These are phyloP conservation scores for Habrosyne pyritoides DNA, from an alignment of 2,888 invertebrate species.

Conservation along the genomic window DNA sequence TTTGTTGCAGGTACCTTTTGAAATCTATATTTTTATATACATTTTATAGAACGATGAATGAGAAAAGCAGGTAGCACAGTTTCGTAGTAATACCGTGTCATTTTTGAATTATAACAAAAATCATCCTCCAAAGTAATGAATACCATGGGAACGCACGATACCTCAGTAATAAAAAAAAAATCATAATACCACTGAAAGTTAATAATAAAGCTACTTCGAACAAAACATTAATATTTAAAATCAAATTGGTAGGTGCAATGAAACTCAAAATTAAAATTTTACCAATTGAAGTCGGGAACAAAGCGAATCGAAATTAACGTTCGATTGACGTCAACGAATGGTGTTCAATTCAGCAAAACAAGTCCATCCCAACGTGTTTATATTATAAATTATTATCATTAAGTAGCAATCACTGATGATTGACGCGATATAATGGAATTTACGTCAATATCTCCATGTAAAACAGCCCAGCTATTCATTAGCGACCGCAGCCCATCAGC, in stretches of 20 bases:
- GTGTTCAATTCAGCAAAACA: constrained; percentile 26
- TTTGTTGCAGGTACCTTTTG: too few relatives aligned
- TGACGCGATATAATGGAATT: constrained; percentile 5
- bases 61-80: too few relatives aligned
- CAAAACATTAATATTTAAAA: constrained; percentile 7
- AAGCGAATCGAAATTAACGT: constrained; percentile 26
- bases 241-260: background rate
- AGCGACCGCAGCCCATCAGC: background rate
- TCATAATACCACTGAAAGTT: background rate
- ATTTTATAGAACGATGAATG: background rate
- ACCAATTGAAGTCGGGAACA: constrained; percentile 16
- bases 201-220: background rate
- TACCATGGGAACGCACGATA: too few relatives aligned
- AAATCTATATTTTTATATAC: too few relatives aligned
- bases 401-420: constrained; percentile 21
- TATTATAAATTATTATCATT: constrained; percentile 18
- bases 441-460: background rate
- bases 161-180: too few relatives aligned
- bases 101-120: too few relatives aligned
- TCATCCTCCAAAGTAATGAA: too few relatives aligned
- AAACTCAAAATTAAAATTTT: constrained; percentile 1
- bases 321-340: constrained; percentile 22
- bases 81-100: too few relatives aligned
- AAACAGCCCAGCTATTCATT: background rate
- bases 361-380: constrained; percentile 18